phyloP scores from a whole-genome alignment of 2,888 invertebrate species.

The Drosophila lacicola region DNA sequence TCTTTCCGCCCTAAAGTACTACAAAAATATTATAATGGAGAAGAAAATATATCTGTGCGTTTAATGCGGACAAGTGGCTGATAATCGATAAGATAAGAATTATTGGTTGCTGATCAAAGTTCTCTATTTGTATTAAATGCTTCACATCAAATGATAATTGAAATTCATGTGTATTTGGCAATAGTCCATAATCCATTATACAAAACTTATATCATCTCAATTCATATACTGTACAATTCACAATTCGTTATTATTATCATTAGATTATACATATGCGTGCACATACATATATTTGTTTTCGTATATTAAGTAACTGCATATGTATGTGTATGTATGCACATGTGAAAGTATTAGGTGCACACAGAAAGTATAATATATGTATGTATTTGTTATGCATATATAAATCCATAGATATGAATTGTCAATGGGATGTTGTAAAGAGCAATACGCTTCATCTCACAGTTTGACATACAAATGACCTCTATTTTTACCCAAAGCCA shows the following conservation, averaged over 20 bases:
- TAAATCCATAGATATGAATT: background rate
- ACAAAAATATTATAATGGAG: background rate
- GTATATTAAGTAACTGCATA: no score
- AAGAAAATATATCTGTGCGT: background rate
- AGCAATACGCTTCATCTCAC: background rate
- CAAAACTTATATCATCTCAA: constrained; percentile 9
- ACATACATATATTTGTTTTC: no score
- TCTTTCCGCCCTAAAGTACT: background rate
- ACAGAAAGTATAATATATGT: background rate
- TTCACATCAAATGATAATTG: background rate
- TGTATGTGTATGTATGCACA: background rate
- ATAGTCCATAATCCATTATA: constrained; percentile 14
- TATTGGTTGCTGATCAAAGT: constrained; percentile 26
- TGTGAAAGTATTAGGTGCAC: background rate
- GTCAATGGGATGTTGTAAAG: background rate
- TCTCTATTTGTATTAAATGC: constrained; percentile 6
- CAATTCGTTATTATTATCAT: background rate
- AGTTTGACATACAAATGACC: constrained; percentile 77
- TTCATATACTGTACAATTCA: background rate
- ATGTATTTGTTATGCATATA: background rate
- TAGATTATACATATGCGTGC: background rate
- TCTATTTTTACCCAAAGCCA: constrained; percentile 32
- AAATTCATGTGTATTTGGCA: constrained; percentile 3
- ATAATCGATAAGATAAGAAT: constrained; percentile 39
- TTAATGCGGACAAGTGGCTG: constrained; percentile 7